These are phyloP conservation scores for Nothura maculosa DNA, from an alignment of 2,797 vertebrate species.

Conservation along the genomic window DNA sequence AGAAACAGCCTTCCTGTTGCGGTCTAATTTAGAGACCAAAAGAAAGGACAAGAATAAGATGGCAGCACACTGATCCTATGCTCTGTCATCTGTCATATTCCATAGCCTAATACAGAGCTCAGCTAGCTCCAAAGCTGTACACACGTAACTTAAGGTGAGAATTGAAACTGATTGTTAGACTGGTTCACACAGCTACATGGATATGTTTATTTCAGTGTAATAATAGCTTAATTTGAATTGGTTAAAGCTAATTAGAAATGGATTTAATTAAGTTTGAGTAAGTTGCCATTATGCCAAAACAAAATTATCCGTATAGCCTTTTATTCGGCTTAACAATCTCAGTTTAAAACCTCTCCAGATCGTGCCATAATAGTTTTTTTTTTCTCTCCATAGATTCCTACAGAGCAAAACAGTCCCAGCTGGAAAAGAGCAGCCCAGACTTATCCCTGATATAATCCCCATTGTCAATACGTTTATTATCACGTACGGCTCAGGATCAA, in stretches of 20 bases:
- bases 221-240: conserved; percentile 30
- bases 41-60: conserved; percentile 43
- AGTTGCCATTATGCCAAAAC: conserved; percentile 26
- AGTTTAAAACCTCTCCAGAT: neutral
- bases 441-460: conserved; percentile 25
- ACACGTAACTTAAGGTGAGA: neutral
- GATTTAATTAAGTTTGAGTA: conserved; percentile 65
- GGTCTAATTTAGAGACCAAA: conserved; percentile 42
- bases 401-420: neutral
- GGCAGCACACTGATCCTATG: conserved; percentile 11
- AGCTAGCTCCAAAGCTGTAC: neutral
- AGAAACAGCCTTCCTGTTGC: neutral
- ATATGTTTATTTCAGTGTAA: conserved; percentile 19
- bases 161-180: conserved; percentile 16
- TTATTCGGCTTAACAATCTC: neutral
- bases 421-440: neutral
- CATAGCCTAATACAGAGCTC: neutral
- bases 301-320: conserved; percentile 21
- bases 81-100: conserved; percentile 23
- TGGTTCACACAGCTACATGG: neutral
- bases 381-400: neutral
- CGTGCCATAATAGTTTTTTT: neutral
- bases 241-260: conserved; percentile 50
- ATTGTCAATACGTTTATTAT: conserved; percentile 42
- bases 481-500: conserved; percentile 57